Base-by-base conservation (phyloP, 1,140 invertebrate genomes). In the Rhagoletis pomonella region DNA sequence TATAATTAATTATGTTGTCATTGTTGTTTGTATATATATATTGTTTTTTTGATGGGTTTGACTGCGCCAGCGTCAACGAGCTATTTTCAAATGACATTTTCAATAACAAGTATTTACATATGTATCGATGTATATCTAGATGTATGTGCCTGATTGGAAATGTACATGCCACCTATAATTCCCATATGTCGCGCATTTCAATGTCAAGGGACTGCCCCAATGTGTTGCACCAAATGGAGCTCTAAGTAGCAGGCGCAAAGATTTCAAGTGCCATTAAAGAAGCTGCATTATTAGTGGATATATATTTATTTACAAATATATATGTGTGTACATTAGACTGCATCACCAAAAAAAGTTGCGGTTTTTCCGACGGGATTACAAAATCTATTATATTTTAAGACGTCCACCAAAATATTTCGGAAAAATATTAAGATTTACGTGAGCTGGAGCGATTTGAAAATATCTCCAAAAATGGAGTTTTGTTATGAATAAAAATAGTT, bases 1-100 rank as follows among this genome's bases (percentile, higher is more conserved):
- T 55, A n/a, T 81, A 81, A 81, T 81, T 81, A 81, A 81, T 81
- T 81, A 81, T 81, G 50, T 81, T 81, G 73, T 81, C 73, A 81
- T 55, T 81, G 73, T 6, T 81, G 67, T 73, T 73, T 4, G 14
- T 47, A 2, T 42, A 9, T 73, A 55, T 55, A 9, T 55, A 9
- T 9, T 9, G 17, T 62, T 62, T 62, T 10, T 6, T 81, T 81
- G 73, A 81, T 81, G 47, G 47, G 9, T 62, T 62, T 62, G 60
- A n/a, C 47, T 55, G n/a, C 47, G 73, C 44, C 6, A 81, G 7
- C 19, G 73, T 81, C 73, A 81, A 81, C 9, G 73, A 81, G 42
- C 47, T 81, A 47, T 58, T 81, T 81, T 73, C 17, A 81, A 81
- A 81, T 81, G 73, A 81, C 73, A 81, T 81, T 81, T 81, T 29